Conservation (phyloP, 2,113 vertebrate genomes). For the Chaetodon auriga region DNA sequence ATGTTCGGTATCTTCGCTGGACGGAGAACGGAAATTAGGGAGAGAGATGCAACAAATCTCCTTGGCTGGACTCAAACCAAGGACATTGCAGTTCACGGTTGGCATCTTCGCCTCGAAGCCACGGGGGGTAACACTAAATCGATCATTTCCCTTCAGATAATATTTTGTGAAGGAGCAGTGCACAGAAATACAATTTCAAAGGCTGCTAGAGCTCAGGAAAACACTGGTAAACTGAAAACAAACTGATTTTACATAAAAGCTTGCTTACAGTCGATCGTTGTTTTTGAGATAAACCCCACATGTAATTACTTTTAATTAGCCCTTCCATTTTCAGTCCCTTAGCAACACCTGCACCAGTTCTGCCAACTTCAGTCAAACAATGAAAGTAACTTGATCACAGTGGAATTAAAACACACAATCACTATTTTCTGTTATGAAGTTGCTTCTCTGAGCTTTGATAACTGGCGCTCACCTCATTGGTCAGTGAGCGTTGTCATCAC, state of each 20-base stretch:
- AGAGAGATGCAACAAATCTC: neutral
- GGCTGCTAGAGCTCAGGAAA: neutral
- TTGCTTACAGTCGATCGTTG: neutral
- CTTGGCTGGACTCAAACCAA: neutral
- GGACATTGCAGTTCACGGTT: neutral
- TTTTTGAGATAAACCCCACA: neutral
- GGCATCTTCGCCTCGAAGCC: too few species aligned
- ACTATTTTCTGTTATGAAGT: conserved; percentile 18
- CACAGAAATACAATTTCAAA: neutral
- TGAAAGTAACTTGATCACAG: neutral
- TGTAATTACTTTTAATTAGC: neutral
- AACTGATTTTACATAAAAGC: neutral
- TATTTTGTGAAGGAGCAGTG: neutral
- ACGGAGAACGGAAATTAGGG: too few species aligned
- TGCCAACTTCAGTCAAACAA: neutral
- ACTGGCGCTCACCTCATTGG: conserved; percentile 43
- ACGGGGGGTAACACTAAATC: neutral
- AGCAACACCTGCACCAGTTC: neutral
- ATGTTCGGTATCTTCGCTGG: neutral
- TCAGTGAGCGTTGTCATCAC: conserved; percentile 49
- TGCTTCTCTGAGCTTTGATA: conserved; percentile 31
- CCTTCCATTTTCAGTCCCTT: neutral
- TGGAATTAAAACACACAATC: neutral
- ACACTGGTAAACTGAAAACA: neutral
- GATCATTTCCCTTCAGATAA: neutral